Evolutionary conservation across 2,113 vertebrate genomes (phyloP).

Genomic region (Fulica atra): DNA sequence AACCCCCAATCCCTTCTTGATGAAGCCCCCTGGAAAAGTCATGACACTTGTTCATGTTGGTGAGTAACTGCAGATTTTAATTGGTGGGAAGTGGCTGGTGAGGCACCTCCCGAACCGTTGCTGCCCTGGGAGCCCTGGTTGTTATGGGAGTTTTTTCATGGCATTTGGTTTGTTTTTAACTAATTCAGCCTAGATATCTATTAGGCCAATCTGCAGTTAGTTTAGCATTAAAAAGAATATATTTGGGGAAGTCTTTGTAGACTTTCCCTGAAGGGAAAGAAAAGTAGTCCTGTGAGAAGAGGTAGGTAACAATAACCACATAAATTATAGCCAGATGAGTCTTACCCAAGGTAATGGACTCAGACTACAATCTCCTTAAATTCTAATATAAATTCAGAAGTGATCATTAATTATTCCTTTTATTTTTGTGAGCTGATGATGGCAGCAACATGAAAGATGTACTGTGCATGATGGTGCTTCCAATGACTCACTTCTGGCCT

Average conservation of each 20-base stretch:
- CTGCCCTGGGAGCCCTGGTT: too few relatives aligned
- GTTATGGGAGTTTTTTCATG: neutral
- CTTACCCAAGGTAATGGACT: neutral
- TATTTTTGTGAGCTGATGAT: neutral
- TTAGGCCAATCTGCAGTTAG: neutral
- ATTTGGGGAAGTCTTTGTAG: neutral
- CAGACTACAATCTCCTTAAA: neutral
- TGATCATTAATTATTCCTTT: conserved; percentile 15
- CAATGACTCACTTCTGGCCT: conserved; percentile 3
- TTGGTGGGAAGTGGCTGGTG: neutral
- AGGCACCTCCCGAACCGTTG: neutral
- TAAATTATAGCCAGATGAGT: neutral
- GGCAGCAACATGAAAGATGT: neutral
- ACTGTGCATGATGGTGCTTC: neutral
- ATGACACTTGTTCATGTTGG: neutral
- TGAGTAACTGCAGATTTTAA: neutral
- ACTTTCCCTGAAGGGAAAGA: neutral
- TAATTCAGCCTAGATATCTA: neutral
- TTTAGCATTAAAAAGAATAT: neutral
- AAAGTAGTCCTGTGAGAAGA: fast-evolving
- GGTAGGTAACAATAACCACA: neutral
- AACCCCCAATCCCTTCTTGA: neutral
- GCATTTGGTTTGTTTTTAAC: neutral
- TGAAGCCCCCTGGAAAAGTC: neutral
- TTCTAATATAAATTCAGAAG: neutral